Conservation (phyloP, 2,888 invertebrate species). For the Aleiodes testaceus region DNA sequence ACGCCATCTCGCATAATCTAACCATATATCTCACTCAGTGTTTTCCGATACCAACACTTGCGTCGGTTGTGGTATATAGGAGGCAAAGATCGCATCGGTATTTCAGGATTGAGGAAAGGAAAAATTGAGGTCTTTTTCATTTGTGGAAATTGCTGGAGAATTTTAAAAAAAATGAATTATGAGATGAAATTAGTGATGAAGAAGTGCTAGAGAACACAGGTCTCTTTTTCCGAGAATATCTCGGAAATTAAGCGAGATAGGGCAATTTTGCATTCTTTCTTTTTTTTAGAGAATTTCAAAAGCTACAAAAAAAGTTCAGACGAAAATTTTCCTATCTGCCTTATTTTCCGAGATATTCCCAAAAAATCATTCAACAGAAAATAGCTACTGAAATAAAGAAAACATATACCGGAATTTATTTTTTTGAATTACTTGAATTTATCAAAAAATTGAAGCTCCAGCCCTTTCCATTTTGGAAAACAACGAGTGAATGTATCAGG, state of each 20-base stretch:
- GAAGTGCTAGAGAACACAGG: background rate
- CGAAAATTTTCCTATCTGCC: too few species aligned
- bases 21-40: slow-evolving; percentile 70
- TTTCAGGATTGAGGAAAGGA: background rate
- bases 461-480: slow-evolving; percentile 28
- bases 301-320: too few species aligned
- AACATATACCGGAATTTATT: too few species aligned
- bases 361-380: background rate
- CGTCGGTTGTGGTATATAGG: background rate
- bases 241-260: background rate
- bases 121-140: too few species aligned
- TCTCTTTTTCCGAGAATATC: background rate
- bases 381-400: too few species aligned
- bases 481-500: slow-evolving; percentile 16
- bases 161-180: too few species aligned
- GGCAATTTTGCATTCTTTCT: too few species aligned
- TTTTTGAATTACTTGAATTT: too few species aligned
- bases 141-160: too few species aligned
- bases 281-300: too few species aligned
- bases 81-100: background rate
- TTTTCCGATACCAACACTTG: slow-evolving; percentile 61
- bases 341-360: background rate
- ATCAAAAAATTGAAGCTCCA: too few species aligned
- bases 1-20: slow-evolving; percentile 70
- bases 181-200: background rate